These are phyloP conservation scores for Epistrophella euchroma DNA, from an alignment of 2,888 invertebrate genomes.

Conservation along the genomic window DNA sequence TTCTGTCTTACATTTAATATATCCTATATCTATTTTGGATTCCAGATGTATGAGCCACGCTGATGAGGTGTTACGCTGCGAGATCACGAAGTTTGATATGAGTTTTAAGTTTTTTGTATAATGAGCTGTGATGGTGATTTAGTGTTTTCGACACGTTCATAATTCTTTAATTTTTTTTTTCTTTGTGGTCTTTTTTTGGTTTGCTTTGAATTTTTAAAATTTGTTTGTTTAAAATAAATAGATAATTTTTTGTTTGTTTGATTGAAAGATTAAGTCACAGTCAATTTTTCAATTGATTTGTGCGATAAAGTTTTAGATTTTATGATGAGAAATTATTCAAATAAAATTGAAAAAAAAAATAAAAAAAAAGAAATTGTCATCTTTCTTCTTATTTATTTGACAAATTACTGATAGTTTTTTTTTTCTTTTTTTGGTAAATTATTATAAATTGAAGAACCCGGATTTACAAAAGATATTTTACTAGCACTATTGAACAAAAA, in stretches of 20 bases:
- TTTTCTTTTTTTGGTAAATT: background rate
- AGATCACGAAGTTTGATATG: constrained; percentile 52
- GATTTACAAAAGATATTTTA: background rate
- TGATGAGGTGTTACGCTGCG: constrained; percentile 67
- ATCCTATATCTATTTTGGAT: constrained; percentile 5
- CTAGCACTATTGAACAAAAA: too few species aligned
- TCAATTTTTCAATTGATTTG: constrained; percentile 51
- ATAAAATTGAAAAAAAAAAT: constrained; percentile 4
- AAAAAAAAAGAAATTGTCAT: background rate
- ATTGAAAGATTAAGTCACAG: constrained; percentile 53
- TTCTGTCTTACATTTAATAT: constrained; percentile 46
- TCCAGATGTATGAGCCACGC: background rate
- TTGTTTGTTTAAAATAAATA: constrained; percentile 24
- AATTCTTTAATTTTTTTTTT: background rate
- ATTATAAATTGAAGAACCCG: background rate
- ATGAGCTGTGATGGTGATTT: constrained; percentile 67
- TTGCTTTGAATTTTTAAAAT: constrained; percentile 19
- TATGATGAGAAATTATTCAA: constrained; percentile 36
- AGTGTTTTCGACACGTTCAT: constrained; percentile 21
- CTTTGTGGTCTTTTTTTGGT: background rate
- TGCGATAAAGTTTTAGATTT: constrained; percentile 13
- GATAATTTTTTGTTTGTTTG: background rate
- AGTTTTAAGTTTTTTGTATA: constrained; percentile 41
- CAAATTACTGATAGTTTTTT: constrained; percentile 23
- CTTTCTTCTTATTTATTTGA: background rate